Conservation (phyloP, 2,888 invertebrate species). For the Lumbricus terrestris region DNA sequence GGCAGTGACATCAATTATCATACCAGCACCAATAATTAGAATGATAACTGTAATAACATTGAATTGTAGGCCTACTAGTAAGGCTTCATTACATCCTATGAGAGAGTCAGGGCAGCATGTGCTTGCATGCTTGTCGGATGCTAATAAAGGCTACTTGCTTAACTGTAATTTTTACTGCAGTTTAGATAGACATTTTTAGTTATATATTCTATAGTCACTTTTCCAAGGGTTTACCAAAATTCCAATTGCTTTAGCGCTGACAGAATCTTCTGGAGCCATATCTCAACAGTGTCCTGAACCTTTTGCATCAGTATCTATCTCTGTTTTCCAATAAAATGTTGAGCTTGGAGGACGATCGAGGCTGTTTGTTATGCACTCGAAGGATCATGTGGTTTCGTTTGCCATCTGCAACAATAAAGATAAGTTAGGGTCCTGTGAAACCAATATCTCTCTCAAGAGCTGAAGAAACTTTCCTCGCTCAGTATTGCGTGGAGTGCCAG, state of each 20-base stretch:
- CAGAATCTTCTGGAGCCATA: background rate
- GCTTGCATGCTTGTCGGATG: too few species aligned
- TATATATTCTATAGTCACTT: background rate
- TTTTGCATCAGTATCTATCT: background rate
- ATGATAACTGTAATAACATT: background rate
- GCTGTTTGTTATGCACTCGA: background rate
- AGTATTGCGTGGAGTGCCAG: background rate
- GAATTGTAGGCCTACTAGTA: background rate
- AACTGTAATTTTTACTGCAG: background rate
- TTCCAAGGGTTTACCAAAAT: background rate
- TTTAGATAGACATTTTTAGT: background rate
- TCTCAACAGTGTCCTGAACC: background rate
- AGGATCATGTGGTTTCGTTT: background rate
- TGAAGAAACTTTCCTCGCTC: background rate
- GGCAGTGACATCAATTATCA: background rate
- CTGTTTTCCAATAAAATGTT: background rate
- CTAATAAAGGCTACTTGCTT: too few species aligned
- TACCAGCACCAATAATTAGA: background rate
- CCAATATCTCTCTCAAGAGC: background rate
- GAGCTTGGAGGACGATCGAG: background rate
- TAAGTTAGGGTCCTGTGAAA: background rate
- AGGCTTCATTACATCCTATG: background rate
- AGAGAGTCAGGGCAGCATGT: too few species aligned
- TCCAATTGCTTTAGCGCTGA: background rate
- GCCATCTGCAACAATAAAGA: background rate